These are phyloP conservation scores for Hyperoplus lanceolatus DNA, from an alignment of 2,797 vertebrate genomes.

Conservation along the genomic window DNA sequence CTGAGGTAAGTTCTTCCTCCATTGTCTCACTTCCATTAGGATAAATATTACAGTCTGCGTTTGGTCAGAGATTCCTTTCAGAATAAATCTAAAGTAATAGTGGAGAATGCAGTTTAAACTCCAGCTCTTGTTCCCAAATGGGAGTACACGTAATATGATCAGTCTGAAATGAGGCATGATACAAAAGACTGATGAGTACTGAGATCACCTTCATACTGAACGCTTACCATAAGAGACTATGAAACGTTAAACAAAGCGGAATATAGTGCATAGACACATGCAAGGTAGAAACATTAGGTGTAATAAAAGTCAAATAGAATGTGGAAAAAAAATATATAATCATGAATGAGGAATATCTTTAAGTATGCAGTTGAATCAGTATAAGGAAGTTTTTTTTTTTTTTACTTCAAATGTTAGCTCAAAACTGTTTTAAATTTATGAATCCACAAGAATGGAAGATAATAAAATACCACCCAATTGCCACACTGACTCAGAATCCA, in stretches of 20 bases:
- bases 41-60: slow-evolving; percentile 47
- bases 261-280: slow-evolving; percentile 15
- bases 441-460: slow-evolving; percentile 44
- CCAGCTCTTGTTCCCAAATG: slow-evolving; percentile 63
- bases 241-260: slow-evolving; percentile 27
- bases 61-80: slow-evolving; percentile 57
- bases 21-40: slow-evolving; percentile 40
- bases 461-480: slow-evolving; percentile 39
- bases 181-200: slow-evolving; percentile 77
- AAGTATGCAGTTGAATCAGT: neutral
- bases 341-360: slow-evolving; percentile 1
- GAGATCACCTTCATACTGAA: slow-evolving; percentile 64
- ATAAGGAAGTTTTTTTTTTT: slow-evolving; percentile 12
- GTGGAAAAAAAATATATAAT: slow-evolving; percentile 13
- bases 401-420: neutral
- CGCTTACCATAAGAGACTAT: slow-evolving; percentile 41
- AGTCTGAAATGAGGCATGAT: slow-evolving; percentile 71
- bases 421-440: slow-evolving; percentile 40
- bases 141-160: slow-evolving; percentile 64
- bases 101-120: slow-evolving; percentile 63
- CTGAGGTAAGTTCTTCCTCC: slow-evolving; percentile 54
- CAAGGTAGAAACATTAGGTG: slow-evolving; percentile 3
- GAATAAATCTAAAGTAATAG: slow-evolving; percentile 63
- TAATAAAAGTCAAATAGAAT: slow-evolving; percentile 1
- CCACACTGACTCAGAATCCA: slow-evolving; percentile 26